These are phyloP conservation scores for Nemurella pictetii DNA, from an alignment of 2,888 invertebrate species.

Conservation along the genomic window DNA sequence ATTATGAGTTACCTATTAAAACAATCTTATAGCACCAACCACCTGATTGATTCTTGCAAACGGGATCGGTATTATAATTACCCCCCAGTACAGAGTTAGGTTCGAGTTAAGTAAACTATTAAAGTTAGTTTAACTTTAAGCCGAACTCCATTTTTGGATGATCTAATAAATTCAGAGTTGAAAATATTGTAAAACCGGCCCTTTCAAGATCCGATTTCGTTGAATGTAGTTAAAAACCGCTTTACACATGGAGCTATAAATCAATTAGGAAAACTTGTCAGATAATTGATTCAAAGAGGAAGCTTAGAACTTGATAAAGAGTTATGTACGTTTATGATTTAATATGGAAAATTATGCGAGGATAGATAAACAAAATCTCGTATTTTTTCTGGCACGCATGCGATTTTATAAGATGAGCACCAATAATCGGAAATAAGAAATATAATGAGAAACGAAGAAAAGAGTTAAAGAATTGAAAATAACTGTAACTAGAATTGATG, in stretches of 20 bases:
- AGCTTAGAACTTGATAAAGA: background rate
- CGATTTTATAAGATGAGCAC: background rate
- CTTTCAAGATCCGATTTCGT: background rate
- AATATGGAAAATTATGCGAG: background rate
- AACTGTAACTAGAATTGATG: too few species aligned
- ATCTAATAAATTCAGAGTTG: too few species aligned
- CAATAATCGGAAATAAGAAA: background rate
- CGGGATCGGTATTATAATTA: too few species aligned
- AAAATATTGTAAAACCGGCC: too few species aligned
- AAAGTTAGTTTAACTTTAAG: too few species aligned
- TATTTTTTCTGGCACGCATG: background rate
- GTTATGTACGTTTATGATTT: background rate
- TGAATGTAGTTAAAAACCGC: background rate
- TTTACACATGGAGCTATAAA: background rate
- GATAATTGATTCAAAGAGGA: background rate
- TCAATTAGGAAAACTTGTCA: background rate
- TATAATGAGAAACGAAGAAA: background rate
- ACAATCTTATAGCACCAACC: background rate
- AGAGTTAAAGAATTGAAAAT: too few species aligned
- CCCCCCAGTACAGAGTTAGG: too few species aligned
- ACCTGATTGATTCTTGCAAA: background rate
- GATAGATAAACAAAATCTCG: background rate
- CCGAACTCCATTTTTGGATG: too few species aligned
- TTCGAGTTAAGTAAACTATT: too few species aligned
- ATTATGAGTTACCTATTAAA: background rate